Evolutionary conservation across 2,113 vertebrate genomes (phyloP).

Genomic region (Phalacrocorax brasilianus): DNA sequence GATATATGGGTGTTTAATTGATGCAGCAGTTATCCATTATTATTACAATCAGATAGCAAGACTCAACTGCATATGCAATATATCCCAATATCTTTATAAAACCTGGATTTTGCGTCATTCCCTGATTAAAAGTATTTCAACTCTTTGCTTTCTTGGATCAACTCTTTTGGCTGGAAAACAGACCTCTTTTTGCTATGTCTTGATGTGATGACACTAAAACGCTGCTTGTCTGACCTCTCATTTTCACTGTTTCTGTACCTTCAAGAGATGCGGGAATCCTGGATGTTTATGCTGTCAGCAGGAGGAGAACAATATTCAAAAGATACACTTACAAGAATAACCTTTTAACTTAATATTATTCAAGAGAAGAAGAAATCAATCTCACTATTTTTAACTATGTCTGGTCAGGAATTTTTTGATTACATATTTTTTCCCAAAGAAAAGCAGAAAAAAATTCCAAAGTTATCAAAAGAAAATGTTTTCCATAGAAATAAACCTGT

Average conservation of each 20-base stretch:
- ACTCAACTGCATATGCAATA: background rate
- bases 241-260: background rate
- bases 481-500: background rate
- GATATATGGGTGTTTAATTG: background rate
- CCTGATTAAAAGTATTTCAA: background rate
- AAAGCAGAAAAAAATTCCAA: background rate
- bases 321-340: background rate
- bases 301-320: background rate
- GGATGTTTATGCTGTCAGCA: background rate
- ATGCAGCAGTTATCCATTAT: background rate
- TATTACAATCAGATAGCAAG: background rate
- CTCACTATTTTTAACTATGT: background rate
- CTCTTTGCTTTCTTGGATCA: background rate
- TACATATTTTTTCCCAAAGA: background rate
- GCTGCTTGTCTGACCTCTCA: background rate
- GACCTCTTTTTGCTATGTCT: background rate
- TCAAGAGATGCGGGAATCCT: background rate
- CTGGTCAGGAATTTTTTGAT: background rate
- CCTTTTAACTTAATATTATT: background rate
- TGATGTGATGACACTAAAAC: background rate
- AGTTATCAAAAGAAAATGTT: background rate
- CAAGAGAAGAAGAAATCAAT: background rate
- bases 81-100: background rate
- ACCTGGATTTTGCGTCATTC: background rate
- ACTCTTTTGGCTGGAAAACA: background rate